Evolutionary conservation across 2,113 vertebrate species (phyloP), one percentile per base, ranked within the genome.

Genomic region (Phalacrocorax aristotelis): DNA sequence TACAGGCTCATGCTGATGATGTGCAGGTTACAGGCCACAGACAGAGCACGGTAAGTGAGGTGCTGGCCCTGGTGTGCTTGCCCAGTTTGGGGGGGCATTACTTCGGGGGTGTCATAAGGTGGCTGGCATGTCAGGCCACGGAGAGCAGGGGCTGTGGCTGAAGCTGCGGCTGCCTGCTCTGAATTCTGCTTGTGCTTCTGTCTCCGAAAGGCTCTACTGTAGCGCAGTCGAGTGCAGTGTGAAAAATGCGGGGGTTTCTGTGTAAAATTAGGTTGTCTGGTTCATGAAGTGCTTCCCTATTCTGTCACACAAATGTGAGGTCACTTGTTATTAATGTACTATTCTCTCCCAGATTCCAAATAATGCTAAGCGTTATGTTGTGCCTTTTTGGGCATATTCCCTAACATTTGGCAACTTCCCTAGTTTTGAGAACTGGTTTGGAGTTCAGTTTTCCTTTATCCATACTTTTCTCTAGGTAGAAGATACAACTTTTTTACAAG

Each of bases 1-100:
- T 10, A 2, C 27, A 3, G 49, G n/a, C 6, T 29, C 0, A 0
- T 2, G 60, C 2, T 3, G 2, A 3, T 23, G 77, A 13, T 34
- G 29, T 10, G 27, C 2, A 0, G 1, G 3, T n/a, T 38, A 1
- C 57, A 9, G 27, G 18, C 10, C 9, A 0, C 4, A 2, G 64
- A 36, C 42, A 4, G 55, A 2, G 6, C 1, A 1, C 0, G 40
- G 30, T 5, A 4, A 30, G 60, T 4, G 5, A 21, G 9, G 42
- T 2, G 52, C 58, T 4, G 27, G 19, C 3, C 17, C 36, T 9
- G n/a, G n/a, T 15, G 1, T 2, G 1, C 27, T 29, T 1, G 1
- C 32, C 83, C 61, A 2, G 14, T 32, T 15, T 46, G 44, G 16
- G 44, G 44, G 2, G 12, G 32, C 30, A 17, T 14, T 3, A 1